Conservation (phyloP, 2,113 vertebrate genomes). For the Nothoprocta perdicaria region DNA sequence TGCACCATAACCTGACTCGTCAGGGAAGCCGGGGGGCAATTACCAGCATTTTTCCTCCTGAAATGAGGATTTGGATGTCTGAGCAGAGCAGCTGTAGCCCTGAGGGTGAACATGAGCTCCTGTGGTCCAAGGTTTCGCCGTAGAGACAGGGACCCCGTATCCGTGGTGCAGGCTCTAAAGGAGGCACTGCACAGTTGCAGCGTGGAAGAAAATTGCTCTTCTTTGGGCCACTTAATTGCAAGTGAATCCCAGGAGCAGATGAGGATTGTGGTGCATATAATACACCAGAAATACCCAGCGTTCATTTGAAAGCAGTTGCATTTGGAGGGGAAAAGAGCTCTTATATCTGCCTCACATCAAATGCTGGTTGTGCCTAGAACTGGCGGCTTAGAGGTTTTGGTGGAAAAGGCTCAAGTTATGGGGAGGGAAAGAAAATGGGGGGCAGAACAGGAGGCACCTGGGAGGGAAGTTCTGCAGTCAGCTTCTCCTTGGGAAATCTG, state of each 20-base stretch:
- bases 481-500: neutral
- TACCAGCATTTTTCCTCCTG: neutral
- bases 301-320: neutral
- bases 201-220: neutral
- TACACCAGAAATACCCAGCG: neutral
- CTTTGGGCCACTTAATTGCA: neutral
- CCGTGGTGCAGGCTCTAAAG: neutral
- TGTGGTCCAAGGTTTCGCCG: neutral
- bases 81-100: too few relatives aligned
- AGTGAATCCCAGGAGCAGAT: neutral
- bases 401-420: neutral
- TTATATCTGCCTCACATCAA: neutral
- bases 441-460: neutral
- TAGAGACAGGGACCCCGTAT: neutral
- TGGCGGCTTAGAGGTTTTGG: neutral
- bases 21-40: neutral
- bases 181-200: neutral
- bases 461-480: neutral
- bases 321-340: neutral
- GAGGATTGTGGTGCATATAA: neutral
- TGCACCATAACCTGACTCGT: accelerated
- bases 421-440: too few relatives aligned
- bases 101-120: too few relatives aligned
- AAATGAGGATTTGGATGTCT: neutral
- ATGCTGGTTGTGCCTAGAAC: neutral